Evolutionary conservation across 2,797 vertebrate species (phyloP), one percentile per base, ranked within the genome.

Genomic region (Lacerta bilineata): DNA sequence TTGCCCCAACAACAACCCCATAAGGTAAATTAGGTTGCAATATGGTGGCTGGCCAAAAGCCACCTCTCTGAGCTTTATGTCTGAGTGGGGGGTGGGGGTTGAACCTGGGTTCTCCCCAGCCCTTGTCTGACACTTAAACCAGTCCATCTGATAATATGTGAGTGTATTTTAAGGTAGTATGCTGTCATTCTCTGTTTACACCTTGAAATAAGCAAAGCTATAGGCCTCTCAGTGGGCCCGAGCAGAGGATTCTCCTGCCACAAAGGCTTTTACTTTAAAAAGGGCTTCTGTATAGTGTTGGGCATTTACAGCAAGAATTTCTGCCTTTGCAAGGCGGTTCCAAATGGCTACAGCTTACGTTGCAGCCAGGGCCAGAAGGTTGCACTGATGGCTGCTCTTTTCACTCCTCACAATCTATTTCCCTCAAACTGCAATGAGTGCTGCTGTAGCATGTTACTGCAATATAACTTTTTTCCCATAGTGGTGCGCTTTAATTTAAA

Each of bases 331-430:
- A 46, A n/a, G 36, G 36, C 23, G 36, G 6, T 39, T 77, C 69
- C 39, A 33, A 84, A 91, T 80, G 13, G 23, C 69, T 76, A 20
- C 41, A 25, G 23, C 27, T 80, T 89, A 69, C 18, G 36, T 15
- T 64, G 15, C n/a, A 76, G 50, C 33, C 36, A 39, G 39, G 59
- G 39, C 9, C 43, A 75, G 69, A 10, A 0, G 20, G 13, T 82
- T 88, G 61, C 41, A 50, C 33, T 71, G 50, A 61, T 71, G 61
- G 66, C 46, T 71, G 50, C 82, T 71, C 82, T 84, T 80, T 88
- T 88, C 66, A 88, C 36, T 36, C 59, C 50, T 78, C 55, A 50
- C 64, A 75, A 82, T 81, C 72, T 46, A 88, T 90, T 94, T 33
- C 7, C 88, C 20, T 88, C 17, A 41, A 1, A 15, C 4, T 61